Percentiles rank a stretch among this genome's conserved stretches.
Evolutionary conservation across 2,888 invertebrate genomes (phyloP).

Genomic region (Priocnemis perturbator): DNA sequence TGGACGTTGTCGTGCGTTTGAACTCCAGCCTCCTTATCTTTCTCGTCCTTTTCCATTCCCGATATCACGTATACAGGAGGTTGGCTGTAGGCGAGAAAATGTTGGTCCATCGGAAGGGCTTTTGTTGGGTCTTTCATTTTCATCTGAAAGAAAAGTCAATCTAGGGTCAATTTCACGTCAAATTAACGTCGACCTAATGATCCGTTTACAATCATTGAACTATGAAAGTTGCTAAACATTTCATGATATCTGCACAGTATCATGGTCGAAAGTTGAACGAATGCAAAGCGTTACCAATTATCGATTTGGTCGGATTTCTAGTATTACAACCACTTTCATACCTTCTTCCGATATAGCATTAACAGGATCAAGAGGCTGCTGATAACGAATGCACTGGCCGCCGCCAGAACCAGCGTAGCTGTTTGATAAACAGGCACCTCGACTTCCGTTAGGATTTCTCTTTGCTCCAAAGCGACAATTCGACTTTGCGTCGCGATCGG

Average conservation of each 20-base stretch:
- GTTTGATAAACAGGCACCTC: slow-evolving; percentile 84
- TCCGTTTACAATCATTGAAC: background rate
- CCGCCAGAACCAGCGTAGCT: slow-evolving; percentile 85
- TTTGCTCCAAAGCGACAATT: slow-evolving; percentile 79
- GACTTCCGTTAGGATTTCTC: slow-evolving; percentile 83
- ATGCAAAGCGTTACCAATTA: background rate
- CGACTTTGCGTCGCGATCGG: slow-evolving; percentile 72
- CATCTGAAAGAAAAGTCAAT: slow-evolving; percentile 50
- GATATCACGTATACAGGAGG: slow-evolving; percentile 83
- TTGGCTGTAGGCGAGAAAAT: slow-evolving; percentile 80
- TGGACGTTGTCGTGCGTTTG: slow-evolving; percentile 31
- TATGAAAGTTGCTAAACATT: background rate
- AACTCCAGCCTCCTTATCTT: slow-evolving; percentile 49
- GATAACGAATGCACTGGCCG: slow-evolving; percentile 87
- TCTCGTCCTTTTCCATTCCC: slow-evolving; percentile 80
- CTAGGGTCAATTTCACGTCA: too few relatives aligned
- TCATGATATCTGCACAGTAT: background rate
- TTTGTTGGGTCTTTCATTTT: slow-evolving; percentile 58
- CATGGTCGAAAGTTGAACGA: background rate
- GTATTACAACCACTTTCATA: slow-evolving; percentile 39
- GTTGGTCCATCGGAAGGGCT: slow-evolving; percentile 66
- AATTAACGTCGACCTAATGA: background rate
- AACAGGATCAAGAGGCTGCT: slow-evolving; percentile 85
- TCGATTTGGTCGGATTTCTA: too few relatives aligned
- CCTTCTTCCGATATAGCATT: slow-evolving; percentile 84